A percentile compares a stretch with the other conserved stretches of the same genome.
These are phyloP conservation scores for Athalia rosae DNA, from an alignment of 2,888 invertebrate species.

Conservation along the genomic window DNA sequence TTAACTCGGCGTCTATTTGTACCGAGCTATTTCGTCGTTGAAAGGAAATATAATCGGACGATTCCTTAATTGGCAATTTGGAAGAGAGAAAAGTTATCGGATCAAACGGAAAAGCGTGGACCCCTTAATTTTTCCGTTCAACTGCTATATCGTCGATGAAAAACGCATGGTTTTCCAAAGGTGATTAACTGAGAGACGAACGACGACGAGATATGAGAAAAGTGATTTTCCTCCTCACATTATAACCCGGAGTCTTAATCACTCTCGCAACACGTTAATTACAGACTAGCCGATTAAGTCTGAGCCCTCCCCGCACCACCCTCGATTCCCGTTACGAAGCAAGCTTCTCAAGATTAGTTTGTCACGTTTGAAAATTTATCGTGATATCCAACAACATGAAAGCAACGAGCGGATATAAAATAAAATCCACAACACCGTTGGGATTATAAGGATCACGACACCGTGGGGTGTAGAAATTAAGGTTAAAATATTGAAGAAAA, in stretches of 20 bases:
- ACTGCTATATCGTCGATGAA: too few relatives aligned
- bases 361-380: constrained; percentile 29
- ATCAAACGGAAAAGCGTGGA: too few relatives aligned
- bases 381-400: not conserved
- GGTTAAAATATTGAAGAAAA: not conserved
- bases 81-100: too few relatives aligned
- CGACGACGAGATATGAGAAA: not conserved
- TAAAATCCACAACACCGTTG: too few relatives aligned
- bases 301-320: not conserved
- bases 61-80: too few relatives aligned
- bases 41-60: not conserved
- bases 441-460: too few relatives aligned
- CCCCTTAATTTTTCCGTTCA: too few relatives aligned
- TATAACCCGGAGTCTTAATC: constrained; percentile 9
- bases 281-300: constrained; percentile 21
- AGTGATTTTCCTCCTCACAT: not conserved
- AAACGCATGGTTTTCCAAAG: too few relatives aligned
- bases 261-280: constrained; percentile 24
- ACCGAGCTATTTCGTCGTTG: not conserved
- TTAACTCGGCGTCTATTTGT: not conserved
- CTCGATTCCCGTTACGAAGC: not conserved
- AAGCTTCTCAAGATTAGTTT: constrained; percentile 29
- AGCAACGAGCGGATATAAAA: not conserved
- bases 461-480: too few relatives aligned
- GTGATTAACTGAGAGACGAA: too few relatives aligned